Base-by-base conservation (phyloP, 2,797 vertebrate species). In the Manis crassicaudata region DNA sequence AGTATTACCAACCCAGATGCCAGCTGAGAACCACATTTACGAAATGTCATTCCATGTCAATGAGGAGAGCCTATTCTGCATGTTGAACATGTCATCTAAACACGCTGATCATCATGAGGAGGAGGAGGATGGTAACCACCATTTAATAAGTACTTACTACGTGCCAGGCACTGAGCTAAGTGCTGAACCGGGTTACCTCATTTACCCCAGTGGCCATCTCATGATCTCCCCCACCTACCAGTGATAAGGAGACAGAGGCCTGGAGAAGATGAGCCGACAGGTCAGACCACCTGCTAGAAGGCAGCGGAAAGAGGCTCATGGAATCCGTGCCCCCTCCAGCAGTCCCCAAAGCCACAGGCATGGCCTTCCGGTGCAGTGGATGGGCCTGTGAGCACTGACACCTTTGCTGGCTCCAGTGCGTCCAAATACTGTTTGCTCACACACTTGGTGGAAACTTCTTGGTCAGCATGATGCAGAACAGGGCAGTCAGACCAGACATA, bases 151-250 rank as follows among this genome's bases (percentile, higher is more conserved):
- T 3, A 46, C 18, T 52, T 50, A 21, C 58, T 6, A 58, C 4
- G 37, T 16, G 23, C 13, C 18, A 6, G 90, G 50, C 18, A 9
- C 58, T 3, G 9, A 93, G 52, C 10, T 7, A 2, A 52, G 46
- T 0, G 43, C 37, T 52, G 62, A 7, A 1, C 5, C 1, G 3
- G 4, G n/a, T 11, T 2, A 17, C 25, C 21, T 88, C 32, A 17
- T 21, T 54, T 60, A 40, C 35, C 52, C 62, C 0, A 2, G 58
- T 3, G 35, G 54, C 16, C 32, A 40, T 5, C 12, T 7, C 65
- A 56, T 73, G 27, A 32, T 35, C 6, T 1, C 73, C 11, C 13
- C 40, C 63, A 27, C 37, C 60, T 72, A 8, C 40, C 65, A 11
- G 46, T 6, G 0, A 16, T 2, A 60, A 75, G 77, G 35, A 93